Evolutionary conservation across 2,797 vertebrate genomes (phyloP).

Genomic region (Epinephelus coioides): DNA sequence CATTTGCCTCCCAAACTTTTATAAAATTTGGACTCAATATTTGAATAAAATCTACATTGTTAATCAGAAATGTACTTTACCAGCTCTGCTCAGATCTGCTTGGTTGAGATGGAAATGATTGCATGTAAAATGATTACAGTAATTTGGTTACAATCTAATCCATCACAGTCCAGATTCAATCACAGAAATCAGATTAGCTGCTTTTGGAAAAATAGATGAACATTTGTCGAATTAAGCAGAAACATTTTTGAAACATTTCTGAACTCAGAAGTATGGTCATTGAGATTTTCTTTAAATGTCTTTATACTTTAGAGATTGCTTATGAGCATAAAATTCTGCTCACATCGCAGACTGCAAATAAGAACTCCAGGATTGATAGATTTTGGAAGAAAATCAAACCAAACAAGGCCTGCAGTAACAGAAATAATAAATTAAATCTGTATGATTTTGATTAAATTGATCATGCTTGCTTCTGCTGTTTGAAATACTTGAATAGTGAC

Average conservation of each 20-base stretch:
- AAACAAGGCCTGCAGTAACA: background rate
- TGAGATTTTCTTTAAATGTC: background rate
- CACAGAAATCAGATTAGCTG: slow-evolving; percentile 24
- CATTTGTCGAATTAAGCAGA: slow-evolving; percentile 6
- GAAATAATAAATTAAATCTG: background rate
- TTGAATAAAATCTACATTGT: slow-evolving; percentile 7
- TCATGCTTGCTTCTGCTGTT: background rate
- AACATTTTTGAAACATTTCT: background rate
- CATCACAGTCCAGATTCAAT: slow-evolving; percentile 62
- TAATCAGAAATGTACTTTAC: slow-evolving; percentile 2
- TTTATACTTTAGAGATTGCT: background rate
- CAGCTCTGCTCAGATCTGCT: background rate
- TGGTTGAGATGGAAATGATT: slow-evolving; percentile 51
- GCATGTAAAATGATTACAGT: slow-evolving; percentile 64
- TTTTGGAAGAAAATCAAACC: background rate
- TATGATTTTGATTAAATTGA: background rate
- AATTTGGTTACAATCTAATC: slow-evolving; percentile 43
- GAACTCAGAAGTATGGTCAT: background rate
- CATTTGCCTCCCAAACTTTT: background rate
- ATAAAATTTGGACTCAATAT: slow-evolving; percentile 23
- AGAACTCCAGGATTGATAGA: slow-evolving; percentile 6
- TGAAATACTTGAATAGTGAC: background rate
- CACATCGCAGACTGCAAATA: background rate
- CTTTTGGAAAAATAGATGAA: slow-evolving; percentile 9
- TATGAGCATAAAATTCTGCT: background rate